phyloP scores from a whole-genome alignment of 2,113 vertebrate genomes.

The Heloderma charlesbogerti region DNA sequence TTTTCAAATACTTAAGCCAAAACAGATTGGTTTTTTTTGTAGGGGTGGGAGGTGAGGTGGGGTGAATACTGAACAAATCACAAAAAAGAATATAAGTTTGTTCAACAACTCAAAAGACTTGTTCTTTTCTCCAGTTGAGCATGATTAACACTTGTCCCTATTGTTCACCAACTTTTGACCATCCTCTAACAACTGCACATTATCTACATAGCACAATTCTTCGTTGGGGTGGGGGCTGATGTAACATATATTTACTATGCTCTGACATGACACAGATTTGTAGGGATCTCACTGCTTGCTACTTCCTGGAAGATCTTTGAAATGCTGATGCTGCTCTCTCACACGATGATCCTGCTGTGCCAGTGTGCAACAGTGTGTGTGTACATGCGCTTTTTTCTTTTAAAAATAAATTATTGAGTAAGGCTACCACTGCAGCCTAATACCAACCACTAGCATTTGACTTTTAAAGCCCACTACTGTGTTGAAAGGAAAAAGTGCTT shows the following conservation, averaged over 20 bases:
- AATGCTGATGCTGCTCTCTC: neutral
- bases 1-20: conserved; percentile 13
- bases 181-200: neutral
- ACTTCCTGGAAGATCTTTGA: neutral
- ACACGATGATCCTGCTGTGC: neutral
- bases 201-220: neutral
- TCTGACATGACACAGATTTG: neutral
- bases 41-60: too few species aligned
- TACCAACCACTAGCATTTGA: neutral
- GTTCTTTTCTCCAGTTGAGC: neutral
- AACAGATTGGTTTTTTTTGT: neutral
- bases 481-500: neutral
- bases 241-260: neutral
- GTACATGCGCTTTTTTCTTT: neutral
- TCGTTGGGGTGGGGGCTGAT: neutral
- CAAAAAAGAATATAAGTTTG: neutral
- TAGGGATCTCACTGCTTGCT: neutral
- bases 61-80: neutral
- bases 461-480: neutral
- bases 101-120: neutral
- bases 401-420: neutral
- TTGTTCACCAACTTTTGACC: neutral
- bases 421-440: neutral
- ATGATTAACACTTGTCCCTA: neutral
- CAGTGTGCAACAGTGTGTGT: neutral